Base-by-base conservation (phyloP, 2,888 invertebrate genomes). In the Isotomurus palustris region DNA sequence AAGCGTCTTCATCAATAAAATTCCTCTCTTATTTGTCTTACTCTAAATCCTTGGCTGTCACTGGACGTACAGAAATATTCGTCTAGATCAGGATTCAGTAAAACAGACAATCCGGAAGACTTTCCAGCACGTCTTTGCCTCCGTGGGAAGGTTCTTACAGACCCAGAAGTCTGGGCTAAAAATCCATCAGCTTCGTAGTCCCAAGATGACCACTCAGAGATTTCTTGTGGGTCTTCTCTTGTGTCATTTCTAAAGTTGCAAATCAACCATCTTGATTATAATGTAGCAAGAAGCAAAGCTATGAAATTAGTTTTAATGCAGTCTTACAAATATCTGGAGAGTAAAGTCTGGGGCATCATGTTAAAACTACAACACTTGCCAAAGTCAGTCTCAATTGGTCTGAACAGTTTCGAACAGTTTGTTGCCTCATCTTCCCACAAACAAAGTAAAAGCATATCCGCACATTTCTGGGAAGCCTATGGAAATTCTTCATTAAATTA, bases 371-470 rank as follows among this genome's bases (percentile, higher is more conserved):
- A 60, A 27, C 90, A 91, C 3, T 89, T 78, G 0, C 90, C 90
- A 73, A 89, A 89, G 70, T 91, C 90, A 0, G 90, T 89, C 58
- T 89, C 77, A 49, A 86, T 83, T 0, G 87, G 84, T 73, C 85
- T 86, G 74, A 90, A 89, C 54, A 87, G 76, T 50, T 83, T 79
- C 10, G 82, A 79, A 71, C 90, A 90, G 49, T 80, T 79, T 69
- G 81, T 78, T 0, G 68, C 69, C 12, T 77, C 78, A 0, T 82
- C 82, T 64, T 84, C 83, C 83, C 87, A 90, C 58, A 78, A 76
- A 71, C 90, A 91, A 28, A 79, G 74, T 21, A 82, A 78, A 17
- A 90, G 72, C 84, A 89, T 84, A 68, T 87, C 84, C 10, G 80
- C 78, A 71, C 89, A 89, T 0, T 86, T 83, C 72, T 87, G 88